A percentile compares a stretch with the other conserved stretches of the same genome.
These are phyloP conservation scores for Sarcoramphus papa DNA, from an alignment of 2,797 vertebrate genomes.

Conservation along the genomic window DNA sequence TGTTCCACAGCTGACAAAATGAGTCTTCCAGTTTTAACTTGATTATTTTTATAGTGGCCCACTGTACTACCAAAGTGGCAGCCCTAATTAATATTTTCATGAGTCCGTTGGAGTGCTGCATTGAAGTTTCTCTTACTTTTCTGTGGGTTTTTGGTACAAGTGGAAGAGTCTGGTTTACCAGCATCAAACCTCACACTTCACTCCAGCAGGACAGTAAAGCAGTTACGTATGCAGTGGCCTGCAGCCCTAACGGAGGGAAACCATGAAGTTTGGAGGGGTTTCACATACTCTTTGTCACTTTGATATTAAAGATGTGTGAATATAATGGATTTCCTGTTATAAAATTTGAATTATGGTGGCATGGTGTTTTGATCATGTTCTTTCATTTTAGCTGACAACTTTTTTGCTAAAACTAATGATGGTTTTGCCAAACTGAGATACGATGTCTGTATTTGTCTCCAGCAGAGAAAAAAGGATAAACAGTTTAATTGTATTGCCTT, in stretches of 20 bases:
- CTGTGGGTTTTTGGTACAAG: not conserved
- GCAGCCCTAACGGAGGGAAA: not conserved
- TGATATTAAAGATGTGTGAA: not conserved
- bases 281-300: fast-evolving
- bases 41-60: fast-evolving
- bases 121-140: fast-evolving
- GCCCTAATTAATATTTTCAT: fast-evolving
- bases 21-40: not conserved
- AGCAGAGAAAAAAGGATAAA: not conserved
- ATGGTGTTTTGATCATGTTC: fast-evolving
- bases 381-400: not conserved
- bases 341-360: fast-evolving
- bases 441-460: fast-evolving
- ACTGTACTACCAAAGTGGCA: fast-evolving
- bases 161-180: not conserved
- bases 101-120: fast-evolving
- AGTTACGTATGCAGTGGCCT: fast-evolving
- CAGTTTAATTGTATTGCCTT: not conserved
- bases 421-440: not conserved
- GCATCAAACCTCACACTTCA: not conserved
- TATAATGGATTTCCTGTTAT: fast-evolving
- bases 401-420: not conserved
- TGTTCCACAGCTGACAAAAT: not conserved
- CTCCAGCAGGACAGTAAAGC: not conserved
- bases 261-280: not conserved